Percentiles rank a stretch among this genome's conserved stretches.
phyloP scores from a whole-genome alignment of 1,140 invertebrate genomes.

The Acromyrmex heyeri region DNA sequence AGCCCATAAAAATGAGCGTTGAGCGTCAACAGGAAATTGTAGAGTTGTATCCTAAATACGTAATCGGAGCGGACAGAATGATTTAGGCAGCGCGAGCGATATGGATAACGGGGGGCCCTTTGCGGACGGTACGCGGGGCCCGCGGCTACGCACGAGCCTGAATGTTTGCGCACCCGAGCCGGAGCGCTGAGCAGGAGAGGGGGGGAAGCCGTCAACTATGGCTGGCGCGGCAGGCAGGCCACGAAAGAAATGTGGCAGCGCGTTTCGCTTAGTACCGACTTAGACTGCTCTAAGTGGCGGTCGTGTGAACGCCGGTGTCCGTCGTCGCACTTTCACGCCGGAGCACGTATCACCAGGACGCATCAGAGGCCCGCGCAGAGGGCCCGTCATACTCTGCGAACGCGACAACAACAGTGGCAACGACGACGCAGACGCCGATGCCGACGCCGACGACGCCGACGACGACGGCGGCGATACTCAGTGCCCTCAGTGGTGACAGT shows the following conservation, averaged over 20 bases:
- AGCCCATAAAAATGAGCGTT: neutral
- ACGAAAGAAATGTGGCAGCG: constrained; percentile 85
- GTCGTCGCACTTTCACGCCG: constrained; percentile 45
- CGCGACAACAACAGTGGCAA: constrained; percentile 22
- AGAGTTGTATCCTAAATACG: neutral
- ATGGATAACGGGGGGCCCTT: neutral
- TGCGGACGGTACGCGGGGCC: neutral
- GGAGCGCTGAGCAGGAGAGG: constrained; percentile 61
- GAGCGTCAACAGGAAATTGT: neutral
- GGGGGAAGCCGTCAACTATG: constrained; percentile 82
- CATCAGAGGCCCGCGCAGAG: constrained; percentile 3
- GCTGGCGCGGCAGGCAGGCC: constrained; percentile 83
- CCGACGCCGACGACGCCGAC: neutral
- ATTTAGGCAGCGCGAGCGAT: neutral
- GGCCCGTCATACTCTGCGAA: neutral
- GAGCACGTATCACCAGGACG: constrained; percentile 52
- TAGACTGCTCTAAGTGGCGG: constrained; percentile 84
- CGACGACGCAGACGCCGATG: constrained; percentile 14
- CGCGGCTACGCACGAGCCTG: constrained; percentile 69
- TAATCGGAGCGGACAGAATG: neutral
- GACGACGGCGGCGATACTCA: neutral
- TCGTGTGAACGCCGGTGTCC: constrained; percentile 73
- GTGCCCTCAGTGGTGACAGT: constrained; percentile 45
- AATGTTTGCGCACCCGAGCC: constrained; percentile 75
- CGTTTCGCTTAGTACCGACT: constrained; percentile 84